These are phyloP conservation scores for Gulo gulo DNA, from an alignment of 2,113 vertebrate genomes.

Conservation along the genomic window DNA sequence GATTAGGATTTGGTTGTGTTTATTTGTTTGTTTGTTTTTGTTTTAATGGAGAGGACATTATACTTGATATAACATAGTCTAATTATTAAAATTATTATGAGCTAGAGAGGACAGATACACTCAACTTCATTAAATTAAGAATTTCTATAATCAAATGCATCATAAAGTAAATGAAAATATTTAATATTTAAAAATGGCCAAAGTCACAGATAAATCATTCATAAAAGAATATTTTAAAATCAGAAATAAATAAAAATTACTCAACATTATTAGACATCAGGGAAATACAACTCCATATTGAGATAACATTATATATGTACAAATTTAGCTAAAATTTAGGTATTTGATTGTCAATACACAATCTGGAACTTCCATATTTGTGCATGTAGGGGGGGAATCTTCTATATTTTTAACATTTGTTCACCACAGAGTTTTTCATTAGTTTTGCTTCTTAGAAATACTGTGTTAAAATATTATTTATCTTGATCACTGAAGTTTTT, in stretches of 20 bases:
- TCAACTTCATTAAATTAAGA: not conserved
- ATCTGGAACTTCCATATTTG: not conserved
- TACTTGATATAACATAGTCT: not conserved
- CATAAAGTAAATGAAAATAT: not conserved
- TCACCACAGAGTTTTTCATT: not conserved
- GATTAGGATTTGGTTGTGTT: not conserved
- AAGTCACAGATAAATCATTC: not conserved
- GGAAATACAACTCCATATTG: not conserved
- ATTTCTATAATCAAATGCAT: not conserved
- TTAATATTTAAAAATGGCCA: not conserved
- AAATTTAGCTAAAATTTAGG: not conserved
- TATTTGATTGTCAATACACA: not conserved
- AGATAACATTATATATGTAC: not conserved
- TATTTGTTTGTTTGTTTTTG: not conserved
- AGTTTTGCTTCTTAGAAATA: not conserved
- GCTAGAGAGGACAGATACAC: not conserved
- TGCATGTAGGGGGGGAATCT: not conserved
- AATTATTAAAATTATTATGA: not conserved
- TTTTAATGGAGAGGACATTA: not conserved
- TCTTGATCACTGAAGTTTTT: not conserved
- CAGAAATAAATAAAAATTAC: not conserved
- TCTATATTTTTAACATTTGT: not conserved
- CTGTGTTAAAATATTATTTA: not conserved
- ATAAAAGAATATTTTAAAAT: not conserved
- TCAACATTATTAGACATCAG: not conserved